phyloP scores from a whole-genome alignment of 2,797 vertebrate genomes.

The Lepus townsendii region DNA sequence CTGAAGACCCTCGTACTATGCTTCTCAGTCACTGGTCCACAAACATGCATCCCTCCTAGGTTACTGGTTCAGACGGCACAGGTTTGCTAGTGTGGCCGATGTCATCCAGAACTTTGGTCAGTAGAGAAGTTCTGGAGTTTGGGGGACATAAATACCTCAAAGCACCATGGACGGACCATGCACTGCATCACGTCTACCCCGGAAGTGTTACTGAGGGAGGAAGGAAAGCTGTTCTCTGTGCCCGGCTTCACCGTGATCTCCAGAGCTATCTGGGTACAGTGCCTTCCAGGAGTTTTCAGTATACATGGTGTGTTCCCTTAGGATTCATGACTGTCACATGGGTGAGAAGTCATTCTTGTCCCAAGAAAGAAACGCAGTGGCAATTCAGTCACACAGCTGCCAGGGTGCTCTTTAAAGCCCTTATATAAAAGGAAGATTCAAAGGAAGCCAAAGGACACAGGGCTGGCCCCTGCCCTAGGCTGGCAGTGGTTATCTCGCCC shows the following conservation, averaged over 20 bases:
- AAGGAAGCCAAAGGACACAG: constrained; percentile 44
- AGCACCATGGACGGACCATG: background rate
- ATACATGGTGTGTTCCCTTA: background rate
- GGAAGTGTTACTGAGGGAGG: background rate
- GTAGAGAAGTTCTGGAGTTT: background rate
- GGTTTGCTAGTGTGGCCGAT: background rate
- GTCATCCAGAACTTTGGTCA: background rate
- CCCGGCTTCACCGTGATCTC: background rate
- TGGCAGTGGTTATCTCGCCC: background rate
- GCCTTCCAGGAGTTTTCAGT: background rate
- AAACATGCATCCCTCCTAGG: background rate
- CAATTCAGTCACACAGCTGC: background rate
- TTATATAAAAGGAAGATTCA: constrained; percentile 51
- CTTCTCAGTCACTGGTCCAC: background rate
- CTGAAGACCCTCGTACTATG: no score
- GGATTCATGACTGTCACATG: background rate
- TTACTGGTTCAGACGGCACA: background rate
- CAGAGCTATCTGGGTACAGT: background rate
- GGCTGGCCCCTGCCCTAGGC: background rate
- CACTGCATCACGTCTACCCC: background rate
- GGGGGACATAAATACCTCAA: background rate
- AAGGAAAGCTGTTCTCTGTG: background rate
- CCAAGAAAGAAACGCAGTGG: constrained; percentile 19
- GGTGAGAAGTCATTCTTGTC: constrained; percentile 18
- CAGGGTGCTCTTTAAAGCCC: background rate